phyloP scores from a whole-genome alignment of 2,888 invertebrate species.

The Periphyllus acericola region DNA sequence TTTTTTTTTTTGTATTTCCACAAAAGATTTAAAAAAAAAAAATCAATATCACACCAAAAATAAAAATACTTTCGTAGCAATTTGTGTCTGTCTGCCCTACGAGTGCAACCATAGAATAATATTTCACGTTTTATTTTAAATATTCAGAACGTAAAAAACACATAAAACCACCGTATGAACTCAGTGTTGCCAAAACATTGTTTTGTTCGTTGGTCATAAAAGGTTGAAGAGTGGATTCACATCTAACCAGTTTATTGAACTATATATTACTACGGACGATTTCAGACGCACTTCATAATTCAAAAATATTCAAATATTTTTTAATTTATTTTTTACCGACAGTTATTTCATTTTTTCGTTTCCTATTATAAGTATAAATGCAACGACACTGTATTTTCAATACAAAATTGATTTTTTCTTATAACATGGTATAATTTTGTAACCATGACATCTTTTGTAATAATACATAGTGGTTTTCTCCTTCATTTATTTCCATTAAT shows the following conservation, averaged over 20 bases:
- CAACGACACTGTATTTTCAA: neutral
- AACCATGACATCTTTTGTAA: neutral
- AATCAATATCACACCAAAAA: too few species aligned
- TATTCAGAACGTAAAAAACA: neutral
- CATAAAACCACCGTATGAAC: neutral
- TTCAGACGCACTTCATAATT: neutral
- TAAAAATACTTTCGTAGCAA: too few species aligned
- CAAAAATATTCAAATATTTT: neutral
- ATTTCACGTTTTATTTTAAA: neutral
- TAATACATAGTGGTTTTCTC: neutral
- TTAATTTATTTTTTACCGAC: neutral
- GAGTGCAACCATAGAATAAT: too few species aligned
- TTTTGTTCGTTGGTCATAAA: neutral
- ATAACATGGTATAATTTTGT: neutral
- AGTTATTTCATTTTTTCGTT: conserved; percentile 12
- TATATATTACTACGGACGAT: neutral
- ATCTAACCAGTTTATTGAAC: neutral
- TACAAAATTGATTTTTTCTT: neutral
- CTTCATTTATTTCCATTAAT: neutral
- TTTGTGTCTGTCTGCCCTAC: too few species aligned
- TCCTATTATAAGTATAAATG: neutral
- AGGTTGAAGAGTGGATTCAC: neutral
- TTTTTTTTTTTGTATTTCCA: too few species aligned
- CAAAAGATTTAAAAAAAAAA: too few species aligned
- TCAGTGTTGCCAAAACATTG: neutral